Base-by-base conservation (phyloP, 2,113 vertebrate species). In the Pantherophis guttatus region DNA sequence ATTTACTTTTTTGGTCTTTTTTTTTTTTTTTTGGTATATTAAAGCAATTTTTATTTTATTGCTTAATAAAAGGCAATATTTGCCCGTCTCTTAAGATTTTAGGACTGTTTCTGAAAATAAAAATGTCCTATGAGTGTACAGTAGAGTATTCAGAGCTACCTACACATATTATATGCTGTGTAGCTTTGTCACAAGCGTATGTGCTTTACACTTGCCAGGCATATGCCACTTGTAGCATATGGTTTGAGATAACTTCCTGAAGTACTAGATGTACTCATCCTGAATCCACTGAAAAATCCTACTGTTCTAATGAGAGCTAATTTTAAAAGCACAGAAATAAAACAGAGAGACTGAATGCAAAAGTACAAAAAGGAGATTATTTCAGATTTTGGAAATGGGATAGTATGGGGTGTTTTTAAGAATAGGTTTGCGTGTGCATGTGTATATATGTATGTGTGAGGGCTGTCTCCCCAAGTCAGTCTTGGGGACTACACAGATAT, bases 221-320 rank as follows among this genome's bases (percentile, higher is more conserved):
- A 93, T 93, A 90, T 93, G 92, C 92, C 11, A 26, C 92, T 65
- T 1, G 55, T 54, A 85, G n/a, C 92, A 90, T 93, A 87, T 93
- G 92, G 88, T 90, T 90, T 90, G 92, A 70, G 88, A 90, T 65
- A n/a, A 90, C 70, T 90, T 93, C 92, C 88, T 93, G 92, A 90
- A 86, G 88, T 62, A 93, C 92, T 87, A 44, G 55, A 75, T 90
- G 92, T 93, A 90, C 92, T 93, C 92, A 54, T 86, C 55, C 53
- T 87, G 75, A 29, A 90, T 86, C 92, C 88, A 44, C 29, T 86
- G 88, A 93, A 93, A 62, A 81, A 65, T 55, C 52, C 88, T 62
- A 86, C 88, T 93, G 92, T 93, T 90, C 92, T 87, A 93, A 62
- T 62, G 62, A 62, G 21, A 93, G 88, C 92, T 93, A 86, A 93